Conservation (phyloP, 2,113 vertebrate genomes). For the Talpa occidentalis region DNA sequence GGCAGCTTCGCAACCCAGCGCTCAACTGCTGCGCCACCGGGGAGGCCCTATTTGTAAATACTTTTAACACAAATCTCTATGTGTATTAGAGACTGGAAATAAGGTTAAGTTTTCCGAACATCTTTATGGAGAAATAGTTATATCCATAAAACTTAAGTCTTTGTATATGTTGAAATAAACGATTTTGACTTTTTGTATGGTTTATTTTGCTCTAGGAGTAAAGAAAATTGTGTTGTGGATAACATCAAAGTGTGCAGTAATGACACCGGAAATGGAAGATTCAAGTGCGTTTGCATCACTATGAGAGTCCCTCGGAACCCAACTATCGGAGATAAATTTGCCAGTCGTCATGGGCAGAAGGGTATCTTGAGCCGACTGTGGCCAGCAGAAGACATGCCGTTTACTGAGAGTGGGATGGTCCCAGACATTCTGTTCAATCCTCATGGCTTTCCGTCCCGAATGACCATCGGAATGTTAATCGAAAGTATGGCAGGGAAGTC, state of each 20-base stretch:
- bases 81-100: neutral
- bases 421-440: slow-evolving; percentile 99
- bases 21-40: no score
- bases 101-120: no score
- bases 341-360: slow-evolving; percentile 98
- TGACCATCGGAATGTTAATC: slow-evolving; percentile 99
- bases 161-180: neutral
- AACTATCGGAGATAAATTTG: slow-evolving; percentile 97
- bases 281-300: slow-evolving; percentile 94
- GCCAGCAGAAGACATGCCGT: slow-evolving; percentile 97
- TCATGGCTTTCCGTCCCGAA: slow-evolving; percentile 97
- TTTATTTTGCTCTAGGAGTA: slow-evolving; percentile 87
- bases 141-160: neutral
- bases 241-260: slow-evolving; percentile 97
- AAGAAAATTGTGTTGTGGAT: slow-evolving; percentile 94
- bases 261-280: slow-evolving; percentile 91
- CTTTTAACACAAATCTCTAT: neutral
- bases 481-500: slow-evolving; percentile 99
- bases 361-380: slow-evolving; percentile 97
- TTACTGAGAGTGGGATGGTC: slow-evolving; percentile 96
- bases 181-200: neutral
- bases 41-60: no score
- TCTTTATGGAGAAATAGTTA: neutral
- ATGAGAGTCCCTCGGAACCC: slow-evolving; percentile 95
- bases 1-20: no score